Percentiles rank a stretch among this genome's conserved stretches.
phyloP scores from a whole-genome alignment of 2,797 vertebrate species.

The Poeciliopsis infans region DNA sequence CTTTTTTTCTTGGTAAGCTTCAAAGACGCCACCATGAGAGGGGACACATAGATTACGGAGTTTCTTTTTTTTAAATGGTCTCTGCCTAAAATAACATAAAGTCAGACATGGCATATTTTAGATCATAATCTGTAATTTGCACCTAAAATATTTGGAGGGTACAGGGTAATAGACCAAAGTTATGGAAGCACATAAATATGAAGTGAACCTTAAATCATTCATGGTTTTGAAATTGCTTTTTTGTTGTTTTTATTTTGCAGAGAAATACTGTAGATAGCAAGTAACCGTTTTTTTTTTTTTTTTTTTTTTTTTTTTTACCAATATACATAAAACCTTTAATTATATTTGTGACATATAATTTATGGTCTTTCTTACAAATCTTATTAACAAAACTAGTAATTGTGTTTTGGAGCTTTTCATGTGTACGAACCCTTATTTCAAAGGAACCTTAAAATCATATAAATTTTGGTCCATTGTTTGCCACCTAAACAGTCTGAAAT shows the following conservation, averaged over 20 bases:
- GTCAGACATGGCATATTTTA: neutral
- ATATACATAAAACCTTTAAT: neutral
- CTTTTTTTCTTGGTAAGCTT: neutral
- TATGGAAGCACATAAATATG: neutral
- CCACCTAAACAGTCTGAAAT: neutral
- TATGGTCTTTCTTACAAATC: neutral
- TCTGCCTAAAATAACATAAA: neutral
- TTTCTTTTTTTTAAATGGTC: neutral
- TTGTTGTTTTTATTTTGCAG: neutral
- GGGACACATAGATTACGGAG: neutral
- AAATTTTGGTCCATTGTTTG: neutral
- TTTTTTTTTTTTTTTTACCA: neutral
- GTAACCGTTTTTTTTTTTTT: neutral
- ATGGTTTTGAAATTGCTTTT: neutral
- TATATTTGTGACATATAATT: neutral
- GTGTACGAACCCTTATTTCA: neutral
- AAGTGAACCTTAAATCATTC: neutral
- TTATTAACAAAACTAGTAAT: neutral
- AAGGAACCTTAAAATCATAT: neutral
- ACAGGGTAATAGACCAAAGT: neutral
- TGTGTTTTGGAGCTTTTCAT: neutral
- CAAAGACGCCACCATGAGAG: neutral
- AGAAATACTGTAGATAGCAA: neutral
- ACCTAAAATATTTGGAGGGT: neutral
- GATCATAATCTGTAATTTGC: neutral